Base-by-base conservation (phyloP, 1,140 invertebrate genomes). In the Aphelinus atriplicis region DNA sequence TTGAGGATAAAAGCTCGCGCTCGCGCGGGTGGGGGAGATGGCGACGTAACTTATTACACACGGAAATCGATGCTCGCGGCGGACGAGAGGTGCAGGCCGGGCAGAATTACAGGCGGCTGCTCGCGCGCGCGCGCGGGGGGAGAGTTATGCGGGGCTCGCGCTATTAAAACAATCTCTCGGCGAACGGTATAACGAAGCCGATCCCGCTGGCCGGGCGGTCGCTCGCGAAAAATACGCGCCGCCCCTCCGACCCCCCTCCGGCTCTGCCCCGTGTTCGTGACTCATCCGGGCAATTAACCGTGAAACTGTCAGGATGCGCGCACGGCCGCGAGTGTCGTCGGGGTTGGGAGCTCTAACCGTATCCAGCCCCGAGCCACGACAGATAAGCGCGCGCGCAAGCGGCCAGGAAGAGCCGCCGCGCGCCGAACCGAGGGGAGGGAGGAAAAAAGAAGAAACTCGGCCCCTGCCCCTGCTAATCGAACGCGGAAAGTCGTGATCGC, bases 401-500 rank as follows among this genome's bases (percentile, higher is more conserved):
- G 64, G 63, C 64, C 43, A 68, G 73, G 55, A 58, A 66, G 64
- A 66, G 64, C 6, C 42, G 42, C n/a, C 42, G 9, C 47, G 47
- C 65, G 47, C 6, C 56, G 57, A 53, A 2, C 9, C 56, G 43
- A 26, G 10, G 42, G 42, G 70, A 78, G 73, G 76, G 73, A 77
- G 68, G 75, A 67, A 76, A 73, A 77, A 78, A 77, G 75, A 74
- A 66, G 26, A 26, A 26, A 26, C 26, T 26, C 26, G 70, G 51
- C 4, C 51, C 4, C 51, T 9, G 71, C 76, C 65, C 73, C 78
- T 74, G 78, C 81, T 83, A 84, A 84, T 84, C 83, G 82, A 84
- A 84, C 75, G 78, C 82, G 82, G 82, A 84, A 84, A 84, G 83
- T 83, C 83, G 80, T 82, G 82, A 81, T 83, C 80, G 73, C 73